Evolutionary conservation across 2,797 vertebrate genomes (phyloP).

Genomic region (Craterocephalus amniculus): DNA sequence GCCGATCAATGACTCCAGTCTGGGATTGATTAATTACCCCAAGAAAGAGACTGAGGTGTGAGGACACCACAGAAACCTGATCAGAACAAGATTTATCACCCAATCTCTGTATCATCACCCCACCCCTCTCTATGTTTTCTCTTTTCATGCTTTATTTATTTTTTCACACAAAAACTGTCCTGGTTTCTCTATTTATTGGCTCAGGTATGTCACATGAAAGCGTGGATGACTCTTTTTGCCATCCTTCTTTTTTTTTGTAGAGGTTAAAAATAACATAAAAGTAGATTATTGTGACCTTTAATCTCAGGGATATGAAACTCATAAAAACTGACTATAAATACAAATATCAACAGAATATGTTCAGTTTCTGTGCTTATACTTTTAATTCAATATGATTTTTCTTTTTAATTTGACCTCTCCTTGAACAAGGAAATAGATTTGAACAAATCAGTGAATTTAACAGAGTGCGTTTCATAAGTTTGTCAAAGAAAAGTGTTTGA

Average conservation of each 20-base stretch:
- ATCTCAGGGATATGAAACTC: background rate
- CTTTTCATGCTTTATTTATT: slow-evolving; percentile 33
- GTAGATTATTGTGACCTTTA: slow-evolving; percentile 1
- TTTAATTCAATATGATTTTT: background rate
- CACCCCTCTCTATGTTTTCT: slow-evolving; percentile 52
- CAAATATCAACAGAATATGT: background rate
- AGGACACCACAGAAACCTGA: slow-evolving; percentile 80
- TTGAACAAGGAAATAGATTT: background rate
- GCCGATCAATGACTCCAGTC: slow-evolving; percentile 81
- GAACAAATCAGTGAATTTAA: background rate
- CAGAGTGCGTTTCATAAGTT: background rate
- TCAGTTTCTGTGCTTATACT: background rate
- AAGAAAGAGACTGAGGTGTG: slow-evolving; percentile 79
- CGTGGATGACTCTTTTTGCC: slow-evolving; percentile 21
- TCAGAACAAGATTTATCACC: slow-evolving; percentile 84
- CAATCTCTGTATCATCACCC: slow-evolving; percentile 71
- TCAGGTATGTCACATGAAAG: slow-evolving; percentile 39
- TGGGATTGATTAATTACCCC: slow-evolving; percentile 84
- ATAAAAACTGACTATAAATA: background rate
- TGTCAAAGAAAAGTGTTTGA: background rate
- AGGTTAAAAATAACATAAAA: background rate
- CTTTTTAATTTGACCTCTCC: background rate
- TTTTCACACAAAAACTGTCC: slow-evolving; percentile 28
- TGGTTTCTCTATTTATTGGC: slow-evolving; percentile 41
- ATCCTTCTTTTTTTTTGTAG: background rate